Evolutionary conservation across 2,888 invertebrate species (phyloP).

Genomic region (Plagiodera versicolora): DNA sequence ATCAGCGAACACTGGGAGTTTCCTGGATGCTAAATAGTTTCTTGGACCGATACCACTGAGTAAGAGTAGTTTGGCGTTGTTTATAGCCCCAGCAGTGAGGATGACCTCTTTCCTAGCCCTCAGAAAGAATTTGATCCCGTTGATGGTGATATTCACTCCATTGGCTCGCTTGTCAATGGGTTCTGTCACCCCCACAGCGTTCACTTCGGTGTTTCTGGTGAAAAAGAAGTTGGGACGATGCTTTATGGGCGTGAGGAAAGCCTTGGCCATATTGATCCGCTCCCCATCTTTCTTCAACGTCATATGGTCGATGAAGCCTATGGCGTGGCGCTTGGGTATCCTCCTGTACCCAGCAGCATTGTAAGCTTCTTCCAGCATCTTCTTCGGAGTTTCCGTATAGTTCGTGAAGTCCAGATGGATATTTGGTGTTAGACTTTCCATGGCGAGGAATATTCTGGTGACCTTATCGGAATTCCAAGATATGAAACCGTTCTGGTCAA

Average conservation of each 20-base stretch:
- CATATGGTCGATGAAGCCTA: constrained; percentile 30
- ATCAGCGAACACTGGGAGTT: constrained; percentile 38
- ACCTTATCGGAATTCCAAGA: constrained; percentile 63
- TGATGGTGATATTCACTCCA: constrained; percentile 36
- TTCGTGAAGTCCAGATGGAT: constrained; percentile 26
- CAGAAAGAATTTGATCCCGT: constrained; percentile 28
- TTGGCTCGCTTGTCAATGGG: constrained; percentile 57
- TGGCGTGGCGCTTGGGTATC: constrained; percentile 45
- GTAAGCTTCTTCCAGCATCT: constrained; percentile 63
- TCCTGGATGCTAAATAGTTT: constrained; percentile 47
- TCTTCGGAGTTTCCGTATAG: constrained; percentile 21
- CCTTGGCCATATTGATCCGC: constrained; percentile 61
- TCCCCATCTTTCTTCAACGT: constrained; percentile 31
- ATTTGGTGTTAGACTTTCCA: constrained; percentile 57
- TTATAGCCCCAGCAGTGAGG: constrained; percentile 63
- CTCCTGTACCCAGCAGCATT: constrained; percentile 82
- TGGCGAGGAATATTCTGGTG: constrained; percentile 74
- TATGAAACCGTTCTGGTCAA: constrained; percentile 42
- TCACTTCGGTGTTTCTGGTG: constrained; percentile 71
- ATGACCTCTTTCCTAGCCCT: constrained; percentile 61
- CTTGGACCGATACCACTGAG: constrained; percentile 61
- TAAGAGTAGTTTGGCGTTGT: constrained; percentile 65
- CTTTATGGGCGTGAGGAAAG: constrained; percentile 76
- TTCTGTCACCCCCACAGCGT: constrained; percentile 59
- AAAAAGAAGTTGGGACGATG: constrained; percentile 74